Evolutionary conservation across 2,888 invertebrate species (phyloP), one percentile per base, ranked within the genome.

Genomic region (Morpho achilles): DNA sequence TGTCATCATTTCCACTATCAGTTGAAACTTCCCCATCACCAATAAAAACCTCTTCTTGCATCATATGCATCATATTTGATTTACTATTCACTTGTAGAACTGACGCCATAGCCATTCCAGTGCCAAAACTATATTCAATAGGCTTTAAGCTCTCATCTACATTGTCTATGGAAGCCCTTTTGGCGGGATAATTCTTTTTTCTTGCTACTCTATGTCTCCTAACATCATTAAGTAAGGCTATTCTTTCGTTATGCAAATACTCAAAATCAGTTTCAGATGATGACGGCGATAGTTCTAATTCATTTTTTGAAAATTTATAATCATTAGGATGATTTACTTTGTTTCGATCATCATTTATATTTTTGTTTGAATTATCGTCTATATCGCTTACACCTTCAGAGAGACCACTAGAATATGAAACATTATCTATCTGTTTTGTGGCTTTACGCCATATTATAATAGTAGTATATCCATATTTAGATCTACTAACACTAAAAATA

Each of bases 81-180:
- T 69, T 74, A 65, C 67, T 74, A 57, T 78, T 83, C 0, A 80
- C 73, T 65, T 88, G 87, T 60, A 91, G 70, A 58, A 91, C 76
- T 0, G 91, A 87, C 0, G 91, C 91, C 81, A 91, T 86, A 3
- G 91, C 89, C 77, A 91, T 76, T 0, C 91, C 91, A 0, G 91
- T 84, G 0, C 91, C 90, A 43, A 91, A 84, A 61, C 79, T 86
- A 64, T 91, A 91, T 78, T 88, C 85, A 67, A 90, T 80, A 44
- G 91, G 91, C 61, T 75, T 80, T 50, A 87, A 62, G 64, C 88
- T 79, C 61, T 91, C 91, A 45, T 90, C 89, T 66, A 73, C 71
- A 40, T 76, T 77, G 50, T 83, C 83, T 73, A 67, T 73, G 62
- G 71, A 61, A 6, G 61, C 59, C 10, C 65, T 55, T 61, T 73